Base-by-base conservation (phyloP, 1,140 invertebrate species). In the Drosophila takahashii region DNA sequence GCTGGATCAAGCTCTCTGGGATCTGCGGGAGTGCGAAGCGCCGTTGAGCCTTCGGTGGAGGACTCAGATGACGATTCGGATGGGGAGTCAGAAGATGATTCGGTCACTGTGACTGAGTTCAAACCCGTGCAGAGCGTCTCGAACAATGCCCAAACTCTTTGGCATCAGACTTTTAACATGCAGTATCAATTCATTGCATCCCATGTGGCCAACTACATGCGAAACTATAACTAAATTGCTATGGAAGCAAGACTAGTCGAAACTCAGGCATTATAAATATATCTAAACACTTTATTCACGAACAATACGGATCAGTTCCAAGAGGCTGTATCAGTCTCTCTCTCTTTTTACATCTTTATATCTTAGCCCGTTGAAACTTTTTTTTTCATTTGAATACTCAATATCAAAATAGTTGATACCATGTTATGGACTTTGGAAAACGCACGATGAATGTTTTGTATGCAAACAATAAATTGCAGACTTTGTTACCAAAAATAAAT, bases 121-220 rank as follows among this genome's bases (percentile, higher is more conserved):
- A 32, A 9, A 11, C n/a, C 27, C 3, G 3, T 50, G 3, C 15
- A 26, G 4, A 39, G 18, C 1, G 13, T 0, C 13, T 9, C 16
- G 0, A 16, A 10, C 9, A 10, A 45, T 27, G n/a, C 27, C 9
- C 9, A 34, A 4, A 11, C 44, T 3, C 7, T 47, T 15, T 87
- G 79, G 70, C 27, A 61, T 34, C n/a, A 57, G 13, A 51, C 69
- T 10, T 86, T 87, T 11, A 47, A 65, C 1, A 51, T 26, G 39
- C 81, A 86, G 36, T 79, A 81, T 71, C 53, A 61, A 18, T 79
- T 86, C 29, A 86, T 86, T 58, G 39, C 61, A 16, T 32, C 36
- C 29, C 50, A 81, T 45, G 81, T 86, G 50, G 50, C 58, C n/a
- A 79, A 47, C 2, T 60, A 70, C 16, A 32, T 70, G 1, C 16